Base-by-base conservation (phyloP, 1,140 invertebrate genomes). In the Bicyclus anynana region DNA sequence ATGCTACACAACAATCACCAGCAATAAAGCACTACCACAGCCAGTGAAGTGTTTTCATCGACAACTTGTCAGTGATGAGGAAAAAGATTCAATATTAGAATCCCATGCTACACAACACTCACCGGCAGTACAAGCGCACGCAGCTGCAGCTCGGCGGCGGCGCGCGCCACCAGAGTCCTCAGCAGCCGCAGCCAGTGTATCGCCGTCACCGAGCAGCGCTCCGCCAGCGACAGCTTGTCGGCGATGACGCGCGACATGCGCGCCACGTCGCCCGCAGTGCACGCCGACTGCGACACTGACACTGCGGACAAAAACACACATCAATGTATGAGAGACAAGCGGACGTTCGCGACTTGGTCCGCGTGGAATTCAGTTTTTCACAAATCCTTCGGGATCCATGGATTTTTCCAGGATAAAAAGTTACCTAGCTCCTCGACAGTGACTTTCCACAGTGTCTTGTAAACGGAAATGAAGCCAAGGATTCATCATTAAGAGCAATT, bases 171-270 rank as follows among this genome's bases (percentile, higher is more conserved):
- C 63, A 94, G 90, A 47, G 89, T 77, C 59, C 92, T 89, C 71
- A 94, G 91, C 53, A 94, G 79, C 23, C 91, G 90, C 65, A 94
- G 87, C 84, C 94, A 94, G 63, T 92, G 92, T 47, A 94, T 87
- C 38, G 92, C 80, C 9, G 93, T 94, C 33, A 93, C 86, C 89
- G 92, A 61, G 89, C 86, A 50, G 23, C 67, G 64, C 17, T 89
- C 87, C 14, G 90, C 89, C 59, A 92, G 90, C 64, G 92, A 92
- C 69, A 95, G 89, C 80, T 95, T 95, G 78, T 92, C 91, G 20
- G 80, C 84, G 65, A 95, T 92, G 37, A 94, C 91, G 29, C 90
- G 91, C 27, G 94, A 93, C 94, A 95, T 95, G 54, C 94, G 92
- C 20, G 89, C 87, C 52, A 95, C 89, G 87, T 95, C 94, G 64